These are phyloP conservation scores for Drosophila mimica DNA, from an alignment of 2,888 invertebrate species.

Conservation along the genomic window DNA sequence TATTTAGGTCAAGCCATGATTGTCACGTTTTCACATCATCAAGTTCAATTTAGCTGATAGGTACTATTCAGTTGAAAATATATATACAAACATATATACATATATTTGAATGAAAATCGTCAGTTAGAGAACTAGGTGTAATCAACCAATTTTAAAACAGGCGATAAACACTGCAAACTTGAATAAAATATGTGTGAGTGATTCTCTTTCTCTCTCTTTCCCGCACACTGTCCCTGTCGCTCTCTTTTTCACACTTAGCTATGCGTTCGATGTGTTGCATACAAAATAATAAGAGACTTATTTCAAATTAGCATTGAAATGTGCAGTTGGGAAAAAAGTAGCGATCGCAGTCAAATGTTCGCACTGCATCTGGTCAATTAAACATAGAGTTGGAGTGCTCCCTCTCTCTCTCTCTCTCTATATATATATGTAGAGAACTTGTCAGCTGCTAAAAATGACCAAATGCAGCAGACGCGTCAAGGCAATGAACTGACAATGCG, in stretches of 20 bases:
- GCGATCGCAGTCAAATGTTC: constrained; percentile 29
- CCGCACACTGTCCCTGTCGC: not conserved
- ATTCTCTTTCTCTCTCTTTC: not conserved
- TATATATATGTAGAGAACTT: not conserved
- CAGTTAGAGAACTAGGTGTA: constrained; percentile 25
- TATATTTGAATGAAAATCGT: constrained; percentile 2
- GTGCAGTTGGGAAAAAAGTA: constrained; percentile 49
- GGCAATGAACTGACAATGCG: constrained; percentile 46
- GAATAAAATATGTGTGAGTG: constrained; percentile 54
- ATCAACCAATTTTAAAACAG: constrained; percentile 42
- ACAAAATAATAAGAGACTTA: constrained; percentile 17
- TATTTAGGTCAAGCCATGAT: constrained; percentile 42
- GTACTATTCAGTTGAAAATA: not conserved
- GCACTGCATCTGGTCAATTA: constrained; percentile 44
- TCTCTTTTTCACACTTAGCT: constrained; percentile 4
- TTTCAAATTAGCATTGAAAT: constrained; percentile 63
- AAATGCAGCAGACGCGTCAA: constrained; percentile 43
- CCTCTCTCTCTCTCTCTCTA: constrained; percentile 2
- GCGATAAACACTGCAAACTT: constrained; percentile 40
- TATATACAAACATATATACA: not conserved
- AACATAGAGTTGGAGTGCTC: constrained; percentile 5
- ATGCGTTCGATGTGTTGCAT: constrained; percentile 1
- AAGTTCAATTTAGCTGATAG: constrained; percentile 26
- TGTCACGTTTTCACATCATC: constrained; percentile 27
- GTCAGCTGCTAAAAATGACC: constrained; percentile 30